Conservation (phyloP, 2,888 invertebrate genomes). For the Leucophenga maculata region DNA sequence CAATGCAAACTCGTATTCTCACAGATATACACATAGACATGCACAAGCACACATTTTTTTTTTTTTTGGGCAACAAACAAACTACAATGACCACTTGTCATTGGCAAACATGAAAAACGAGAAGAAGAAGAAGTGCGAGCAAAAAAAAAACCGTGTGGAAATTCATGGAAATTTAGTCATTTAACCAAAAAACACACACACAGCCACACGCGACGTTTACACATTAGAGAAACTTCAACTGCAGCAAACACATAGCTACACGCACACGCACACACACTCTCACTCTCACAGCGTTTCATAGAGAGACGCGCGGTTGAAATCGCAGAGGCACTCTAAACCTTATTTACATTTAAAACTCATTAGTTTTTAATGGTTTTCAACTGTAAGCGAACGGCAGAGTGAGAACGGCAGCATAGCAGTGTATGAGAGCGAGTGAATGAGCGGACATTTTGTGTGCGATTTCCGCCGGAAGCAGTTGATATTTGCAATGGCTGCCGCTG, state of each 20-base stretch:
- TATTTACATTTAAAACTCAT: slow-evolving; percentile 66
- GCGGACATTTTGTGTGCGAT: slow-evolving; percentile 25
- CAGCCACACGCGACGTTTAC: slow-evolving; percentile 23
- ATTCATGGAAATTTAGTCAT: slow-evolving; percentile 62
- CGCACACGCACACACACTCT: background rate
- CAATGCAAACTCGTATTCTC: too few species aligned
- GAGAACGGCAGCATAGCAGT: background rate
- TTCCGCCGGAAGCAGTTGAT: slow-evolving; percentile 20
- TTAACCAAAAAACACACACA: slow-evolving; percentile 46
- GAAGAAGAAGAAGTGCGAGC: slow-evolving; percentile 19
- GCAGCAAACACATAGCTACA: slow-evolving; percentile 8
- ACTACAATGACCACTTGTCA: slow-evolving; percentile 55
- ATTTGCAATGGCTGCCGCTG: slow-evolving; percentile 21
- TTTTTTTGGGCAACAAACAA: slow-evolving; percentile 39
- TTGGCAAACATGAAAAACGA: slow-evolving; percentile 51
- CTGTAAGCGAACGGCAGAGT: background rate
- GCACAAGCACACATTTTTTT: background rate
- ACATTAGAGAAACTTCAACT: slow-evolving; percentile 1
- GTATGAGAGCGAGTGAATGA: background rate
- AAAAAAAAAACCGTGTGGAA: slow-evolving; percentile 21
- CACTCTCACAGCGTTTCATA: slow-evolving; percentile 9
- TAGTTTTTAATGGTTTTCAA: slow-evolving; percentile 37
- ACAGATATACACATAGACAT: background rate
- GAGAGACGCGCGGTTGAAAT: slow-evolving; percentile 26
- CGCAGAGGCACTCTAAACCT: slow-evolving; percentile 29